These are phyloP conservation scores for Chloroceryle inda DNA, from an alignment of 2,797 vertebrate species.

Conservation along the genomic window DNA sequence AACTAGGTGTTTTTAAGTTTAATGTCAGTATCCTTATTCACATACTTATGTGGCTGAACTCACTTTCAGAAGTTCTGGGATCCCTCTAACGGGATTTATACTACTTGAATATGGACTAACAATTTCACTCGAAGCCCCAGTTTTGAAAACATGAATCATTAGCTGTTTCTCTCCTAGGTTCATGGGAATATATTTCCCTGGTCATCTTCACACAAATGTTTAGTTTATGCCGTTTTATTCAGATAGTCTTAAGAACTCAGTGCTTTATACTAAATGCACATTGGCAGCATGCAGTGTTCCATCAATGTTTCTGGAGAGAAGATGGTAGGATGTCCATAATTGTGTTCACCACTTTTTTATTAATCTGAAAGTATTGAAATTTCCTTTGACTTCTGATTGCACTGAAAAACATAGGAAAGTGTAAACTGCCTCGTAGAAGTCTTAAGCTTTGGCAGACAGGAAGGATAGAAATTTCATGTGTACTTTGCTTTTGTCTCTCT, in stretches of 20 bases:
- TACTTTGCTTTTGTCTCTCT: not conserved
- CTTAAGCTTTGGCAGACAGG: not conserved
- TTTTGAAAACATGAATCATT: not conserved
- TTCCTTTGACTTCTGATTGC: not conserved
- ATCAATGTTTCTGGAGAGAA: not conserved
- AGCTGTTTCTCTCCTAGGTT: not conserved
- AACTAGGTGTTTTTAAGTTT: not conserved
- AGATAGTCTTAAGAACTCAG: not conserved
- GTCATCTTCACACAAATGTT: not conserved
- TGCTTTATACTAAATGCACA: not conserved
- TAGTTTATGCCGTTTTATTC: not conserved
- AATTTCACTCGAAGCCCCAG: not conserved
- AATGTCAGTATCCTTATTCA: not conserved
- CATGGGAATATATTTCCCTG: not conserved
- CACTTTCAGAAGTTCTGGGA: not conserved
- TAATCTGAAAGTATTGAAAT: not conserved
- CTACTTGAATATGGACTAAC: not conserved
- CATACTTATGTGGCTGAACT: not conserved
- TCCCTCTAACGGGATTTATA: not conserved
- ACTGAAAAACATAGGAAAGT: not conserved
- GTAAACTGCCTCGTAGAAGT: not conserved
- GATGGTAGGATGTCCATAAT: not conserved
- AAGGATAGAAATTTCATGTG: not conserved
- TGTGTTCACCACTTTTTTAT: not conserved
- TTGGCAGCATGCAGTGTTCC: not conserved